phyloP scores from a whole-genome alignment of 1,140 invertebrate genomes.

The Trichonephila clavata region DNA sequence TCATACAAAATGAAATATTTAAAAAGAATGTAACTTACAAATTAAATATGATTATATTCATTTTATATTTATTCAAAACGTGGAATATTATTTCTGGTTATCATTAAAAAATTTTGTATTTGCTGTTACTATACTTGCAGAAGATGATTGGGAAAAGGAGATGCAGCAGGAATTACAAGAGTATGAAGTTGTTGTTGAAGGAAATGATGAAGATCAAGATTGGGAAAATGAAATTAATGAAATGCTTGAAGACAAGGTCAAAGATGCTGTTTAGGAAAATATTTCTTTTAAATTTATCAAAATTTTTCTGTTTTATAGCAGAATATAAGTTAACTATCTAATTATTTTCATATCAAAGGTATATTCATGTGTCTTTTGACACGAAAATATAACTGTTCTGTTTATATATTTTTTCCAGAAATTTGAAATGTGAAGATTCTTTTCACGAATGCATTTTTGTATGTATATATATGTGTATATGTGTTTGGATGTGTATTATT shows the following conservation, averaged over 20 bases:
- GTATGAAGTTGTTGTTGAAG: constrained; percentile 90
- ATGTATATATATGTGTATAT: neutral
- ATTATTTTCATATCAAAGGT: constrained; percentile 48
- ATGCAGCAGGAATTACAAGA: constrained; percentile 94
- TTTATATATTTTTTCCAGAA: neutral
- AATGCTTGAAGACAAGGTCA: constrained; percentile 83
- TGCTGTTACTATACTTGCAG: constrained; percentile 80
- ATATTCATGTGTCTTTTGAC: neutral
- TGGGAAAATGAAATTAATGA: constrained; percentile 84
- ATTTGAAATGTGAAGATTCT: neutral
- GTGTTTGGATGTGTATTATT: constrained; percentile 13
- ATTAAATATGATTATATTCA: no score
- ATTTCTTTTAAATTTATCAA: neutral
- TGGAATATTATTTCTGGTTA: no score
- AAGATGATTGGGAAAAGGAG: constrained; percentile 96
- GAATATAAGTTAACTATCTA: constrained; percentile 9
- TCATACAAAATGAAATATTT: no score
- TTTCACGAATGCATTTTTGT: neutral
- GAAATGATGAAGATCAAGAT: constrained; percentile 81
- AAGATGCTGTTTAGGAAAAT: constrained; percentile 65
- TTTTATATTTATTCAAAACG: no score
- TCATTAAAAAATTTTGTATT: no score
- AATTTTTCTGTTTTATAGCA: neutral
- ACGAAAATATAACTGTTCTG: neutral
- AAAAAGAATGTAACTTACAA: no score